Conservation (phyloP, 1,140 invertebrate genomes). For the Caenorhabditis brenneri region DNA sequence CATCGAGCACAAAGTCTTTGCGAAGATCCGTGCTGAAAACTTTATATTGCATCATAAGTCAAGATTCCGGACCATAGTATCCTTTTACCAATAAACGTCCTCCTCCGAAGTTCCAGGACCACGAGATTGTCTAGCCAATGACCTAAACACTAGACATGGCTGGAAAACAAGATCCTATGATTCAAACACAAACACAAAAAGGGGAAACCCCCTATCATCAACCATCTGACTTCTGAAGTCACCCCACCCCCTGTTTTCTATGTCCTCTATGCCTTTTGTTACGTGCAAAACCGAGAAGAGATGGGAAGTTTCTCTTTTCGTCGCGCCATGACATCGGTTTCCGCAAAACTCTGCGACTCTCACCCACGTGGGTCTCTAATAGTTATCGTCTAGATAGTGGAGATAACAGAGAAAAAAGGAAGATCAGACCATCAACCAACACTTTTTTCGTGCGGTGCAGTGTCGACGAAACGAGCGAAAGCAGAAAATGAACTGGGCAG, state of each 20-base stretch:
- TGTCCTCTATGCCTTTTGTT: not conserved
- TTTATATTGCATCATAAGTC: no score
- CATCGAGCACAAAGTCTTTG: no score
- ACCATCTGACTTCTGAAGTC: not conserved
- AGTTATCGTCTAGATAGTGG: not conserved
- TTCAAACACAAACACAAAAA: not conserved
- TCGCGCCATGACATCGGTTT: constrained; percentile 21
- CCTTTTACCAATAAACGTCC: no score
- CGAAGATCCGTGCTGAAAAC: no score
- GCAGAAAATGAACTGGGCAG: not conserved
- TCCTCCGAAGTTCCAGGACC: no score
- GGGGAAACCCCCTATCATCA: not conserved
- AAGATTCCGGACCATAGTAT: no score
- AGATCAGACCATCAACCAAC: constrained; percentile 41
- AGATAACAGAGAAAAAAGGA: not conserved
- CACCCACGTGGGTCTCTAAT: constrained; percentile 33
- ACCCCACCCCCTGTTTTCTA: not conserved
- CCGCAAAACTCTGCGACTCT: constrained; percentile 26
- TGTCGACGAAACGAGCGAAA: not conserved
- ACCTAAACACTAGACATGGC: not conserved
- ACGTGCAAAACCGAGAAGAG: constrained; percentile 9
- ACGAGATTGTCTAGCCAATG: not conserved
- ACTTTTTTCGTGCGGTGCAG: constrained; percentile 29
- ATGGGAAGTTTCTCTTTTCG: constrained; percentile 1
- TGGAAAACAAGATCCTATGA: not conserved